Base-by-base conservation (phyloP, 2,797 vertebrate genomes). In the Galago senegalensis region DNA sequence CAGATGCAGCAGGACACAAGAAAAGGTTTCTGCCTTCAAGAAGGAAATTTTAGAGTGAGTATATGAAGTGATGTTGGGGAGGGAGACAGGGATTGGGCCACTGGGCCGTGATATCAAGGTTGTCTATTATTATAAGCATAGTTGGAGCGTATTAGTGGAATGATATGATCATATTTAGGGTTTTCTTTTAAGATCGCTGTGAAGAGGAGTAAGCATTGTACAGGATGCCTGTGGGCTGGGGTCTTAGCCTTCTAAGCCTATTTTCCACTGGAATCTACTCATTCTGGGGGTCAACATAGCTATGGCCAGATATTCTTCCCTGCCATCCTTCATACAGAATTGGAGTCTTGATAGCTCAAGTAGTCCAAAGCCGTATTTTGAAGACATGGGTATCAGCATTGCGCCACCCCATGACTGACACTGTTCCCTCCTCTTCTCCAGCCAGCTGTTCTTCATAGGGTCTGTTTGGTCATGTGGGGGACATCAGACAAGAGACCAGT, bases 11-110 rank as follows among this genome's bases (percentile, higher is more conserved):
- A 84, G 73, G 43, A 67, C 13, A 43, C 4, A 65, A 70, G 79
- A 91, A 73, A 75, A 80, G 17, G 6, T 77, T 94, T 93, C 88
- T 96, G 21, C 29, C 60, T 9, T 92, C 17, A 77, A 89, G n/a
- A 92, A 92, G 37, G 70, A 84, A 67, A 70, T 80, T n/a, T 56
- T 67, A 84, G 53, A 87, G 43, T 27, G 80, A 87, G 10, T 46
- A 1, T 34, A 43, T 21, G 56, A 53, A 29, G 53, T 25, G 37
- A 89, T 11, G n/a, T 77, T 84, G 49, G 61, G 73, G 34, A 93
- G 13, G 83, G 34, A 70, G 37, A 16, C 65, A 86, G 40, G 37
- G 90, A 60, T 77, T 20, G 76, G 46, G 88, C 21, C 3, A 4
- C 65, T 61, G 43, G 72, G 17, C 43, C 29, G 40, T 76, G 40